Evolutionary conservation across 2,888 invertebrate genomes (phyloP), one percentile per base, ranked within the genome.

Genomic region (Chromoteleia sp.): DNA sequence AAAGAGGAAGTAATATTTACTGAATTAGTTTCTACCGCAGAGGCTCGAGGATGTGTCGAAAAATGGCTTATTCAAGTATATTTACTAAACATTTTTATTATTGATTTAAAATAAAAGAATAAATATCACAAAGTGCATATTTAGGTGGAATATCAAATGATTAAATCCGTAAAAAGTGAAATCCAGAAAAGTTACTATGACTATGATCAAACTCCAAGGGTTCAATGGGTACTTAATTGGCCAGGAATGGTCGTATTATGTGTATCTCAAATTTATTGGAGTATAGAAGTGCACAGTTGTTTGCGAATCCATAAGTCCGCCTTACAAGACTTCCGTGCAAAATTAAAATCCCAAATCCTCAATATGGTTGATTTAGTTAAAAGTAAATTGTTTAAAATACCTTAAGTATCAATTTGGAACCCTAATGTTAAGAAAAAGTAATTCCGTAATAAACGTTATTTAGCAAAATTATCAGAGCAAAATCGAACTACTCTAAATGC

Each of bases 251-350:
- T 97, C 10, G 95, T 97, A 0, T 92, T 97, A 52, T 95, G 95
- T 84, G 94, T 95, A 68, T 94, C 96, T 0, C 96, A 96, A 93
- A 95, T 97, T 84, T 96, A 95, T 89, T 97, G 97, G 97, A 97
- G 96, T 1, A 92, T 93, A 1, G 95, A 96, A 87, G 96, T 97
- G 1, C 96, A 96, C 84, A 94, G 94, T 86, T 93, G 94, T 58
- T 92, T 97, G 36, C 92, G 93, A 85, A 93, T 93, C 15, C 93
- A 93, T 65, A 94, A 94, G 77, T 88, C 93, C 29, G 93, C 94
- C 17, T 92, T 96, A 74, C 88, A 93, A 58, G 92, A 93, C 2
- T 95, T 95, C 87, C 93, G 94, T 82, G 89, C 92, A 15, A 92
- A 91, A 63, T 92, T 96, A 29, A 93, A 92, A 25, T 92, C 92